These are phyloP conservation scores for Camponotus floridanus DNA, from an alignment of 1,140 invertebrate species.

Conservation along the genomic window DNA sequence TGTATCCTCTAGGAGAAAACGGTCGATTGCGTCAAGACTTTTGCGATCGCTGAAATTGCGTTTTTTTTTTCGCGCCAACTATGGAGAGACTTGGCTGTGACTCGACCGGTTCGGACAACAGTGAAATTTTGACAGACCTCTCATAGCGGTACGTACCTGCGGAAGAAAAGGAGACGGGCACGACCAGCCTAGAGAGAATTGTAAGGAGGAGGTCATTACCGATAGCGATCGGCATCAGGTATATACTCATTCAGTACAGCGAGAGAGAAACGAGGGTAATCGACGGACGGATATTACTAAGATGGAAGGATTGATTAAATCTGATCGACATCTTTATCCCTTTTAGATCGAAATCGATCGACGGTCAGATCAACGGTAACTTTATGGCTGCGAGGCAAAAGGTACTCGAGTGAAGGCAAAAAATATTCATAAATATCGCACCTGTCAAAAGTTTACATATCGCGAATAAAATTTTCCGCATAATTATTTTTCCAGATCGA, in stretches of 20 bases:
- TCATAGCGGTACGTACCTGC: constrained; percentile 27
- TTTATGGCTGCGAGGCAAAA: not conserved
- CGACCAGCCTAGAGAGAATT: constrained; percentile 5
- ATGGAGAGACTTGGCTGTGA: constrained; percentile 47
- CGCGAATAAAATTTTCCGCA: not conserved
- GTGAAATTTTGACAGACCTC: constrained; percentile 65
- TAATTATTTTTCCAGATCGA: constrained; percentile 19
- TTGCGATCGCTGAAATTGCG: constrained; percentile 16
- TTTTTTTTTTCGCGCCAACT: not conserved
- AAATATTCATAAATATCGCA: not conserved
- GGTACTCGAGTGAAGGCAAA: not conserved
- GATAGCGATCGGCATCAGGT: constrained; percentile 67
- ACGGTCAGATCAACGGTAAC: not conserved
- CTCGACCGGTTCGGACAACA: constrained; percentile 46
- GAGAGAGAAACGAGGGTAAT: constrained; percentile 29
- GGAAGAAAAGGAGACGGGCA: constrained; percentile 52
- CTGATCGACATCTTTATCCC: constrained; percentile 54
- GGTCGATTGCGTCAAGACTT: constrained; percentile 27
- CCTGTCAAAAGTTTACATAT: not conserved
- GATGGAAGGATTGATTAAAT: constrained; percentile 34
- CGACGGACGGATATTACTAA: constrained; percentile 45
- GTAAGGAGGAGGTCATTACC: constrained; percentile 58
- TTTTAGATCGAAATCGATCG: constrained; percentile 44
- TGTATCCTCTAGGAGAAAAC: not conserved
- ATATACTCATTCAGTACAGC: constrained; percentile 47